Evolutionary conservation across 2,113 vertebrate genomes (phyloP).

Genomic region (Agelaius phoeniceus): DNA sequence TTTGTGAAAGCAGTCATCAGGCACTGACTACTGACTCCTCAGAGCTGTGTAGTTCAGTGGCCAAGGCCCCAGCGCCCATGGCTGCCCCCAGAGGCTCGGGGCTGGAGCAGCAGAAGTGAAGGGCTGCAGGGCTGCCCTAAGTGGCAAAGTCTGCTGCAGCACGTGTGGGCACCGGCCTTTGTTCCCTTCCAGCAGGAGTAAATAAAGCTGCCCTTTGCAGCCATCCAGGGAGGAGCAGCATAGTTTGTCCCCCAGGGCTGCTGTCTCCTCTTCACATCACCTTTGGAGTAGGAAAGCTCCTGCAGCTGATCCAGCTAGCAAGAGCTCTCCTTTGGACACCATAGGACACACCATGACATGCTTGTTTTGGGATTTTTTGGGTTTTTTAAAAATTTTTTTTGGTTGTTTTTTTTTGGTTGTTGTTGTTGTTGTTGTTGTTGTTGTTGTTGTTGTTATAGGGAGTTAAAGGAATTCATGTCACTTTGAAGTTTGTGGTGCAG

Average conservation of each 20-base stretch:
- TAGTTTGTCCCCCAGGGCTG: background rate
- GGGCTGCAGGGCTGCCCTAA: background rate
- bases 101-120: background rate
- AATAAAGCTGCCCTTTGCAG: background rate
- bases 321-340: background rate
- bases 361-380: background rate
- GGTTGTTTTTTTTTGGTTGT: no score
- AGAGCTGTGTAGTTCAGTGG: background rate
- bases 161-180: accelerated
- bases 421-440: no score
- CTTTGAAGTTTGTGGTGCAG: accelerated
- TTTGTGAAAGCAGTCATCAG: background rate
- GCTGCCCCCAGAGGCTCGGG: background rate
- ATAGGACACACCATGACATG: accelerated
- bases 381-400: no score
- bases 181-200: background rate
- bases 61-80: background rate
- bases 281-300: background rate
- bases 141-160: background rate
- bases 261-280: background rate
- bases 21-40: background rate
- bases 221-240: accelerated
- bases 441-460: background rate
- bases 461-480: background rate
- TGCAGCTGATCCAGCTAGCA: background rate